A percentile compares a stretch with the other conserved stretches of the same genome.
Conservation (phyloP, 2,113 vertebrate species). For the Mastomys natalensis region DNA sequence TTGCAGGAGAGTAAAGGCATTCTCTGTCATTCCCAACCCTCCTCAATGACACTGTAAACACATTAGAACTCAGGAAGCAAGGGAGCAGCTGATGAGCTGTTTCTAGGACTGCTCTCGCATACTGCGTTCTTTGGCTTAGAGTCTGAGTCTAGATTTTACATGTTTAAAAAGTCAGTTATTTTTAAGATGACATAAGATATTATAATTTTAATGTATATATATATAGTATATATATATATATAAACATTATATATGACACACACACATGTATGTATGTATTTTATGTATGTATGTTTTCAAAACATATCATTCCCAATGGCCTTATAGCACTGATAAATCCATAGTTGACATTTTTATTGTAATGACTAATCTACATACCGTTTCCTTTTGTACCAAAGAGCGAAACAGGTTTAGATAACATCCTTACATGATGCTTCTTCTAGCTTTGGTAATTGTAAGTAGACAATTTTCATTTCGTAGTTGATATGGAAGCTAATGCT, state of each 20-base stretch:
- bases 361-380: not conserved
- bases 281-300: too few relatives aligned
- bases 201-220: slow-evolving; percentile 10
- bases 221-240: too few relatives aligned
- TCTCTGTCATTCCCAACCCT: slow-evolving; percentile 18
- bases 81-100: not conserved
- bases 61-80: not conserved
- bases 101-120: not conserved
- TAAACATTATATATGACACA: too few relatives aligned
- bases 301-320: not conserved
- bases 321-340: not conserved
- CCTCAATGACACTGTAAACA: not conserved
- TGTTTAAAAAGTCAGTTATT: not conserved
- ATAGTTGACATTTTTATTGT: not conserved
- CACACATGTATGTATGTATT: too few relatives aligned
- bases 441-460: not conserved
- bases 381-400: not conserved
- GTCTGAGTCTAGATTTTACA: not conserved
- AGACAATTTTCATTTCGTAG: not conserved
- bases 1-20: not conserved
- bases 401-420: not conserved
- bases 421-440: not conserved
- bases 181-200: not conserved
- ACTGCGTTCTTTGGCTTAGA: not conserved
- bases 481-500: not conserved